Evolutionary conservation across 1,140 invertebrate genomes (phyloP), one percentile per base, ranked within the genome.

Genomic region (Gonioctena quinquepunctata): DNA sequence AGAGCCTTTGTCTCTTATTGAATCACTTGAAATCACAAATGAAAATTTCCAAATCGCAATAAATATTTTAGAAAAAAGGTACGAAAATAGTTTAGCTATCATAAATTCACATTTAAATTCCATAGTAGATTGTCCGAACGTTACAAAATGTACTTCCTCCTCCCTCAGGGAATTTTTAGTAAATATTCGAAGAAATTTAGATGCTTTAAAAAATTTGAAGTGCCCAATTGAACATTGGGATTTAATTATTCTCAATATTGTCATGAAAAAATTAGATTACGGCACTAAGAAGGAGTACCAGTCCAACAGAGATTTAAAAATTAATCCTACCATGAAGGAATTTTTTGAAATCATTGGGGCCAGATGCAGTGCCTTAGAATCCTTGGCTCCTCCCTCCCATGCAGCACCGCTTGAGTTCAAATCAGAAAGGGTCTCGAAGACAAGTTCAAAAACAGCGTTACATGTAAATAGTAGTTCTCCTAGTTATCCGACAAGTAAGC

Each of bases 21-120:
- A 57, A 8, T 21, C 50, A 19, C 27, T 66, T n/a, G 18, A 56
- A 11, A 13, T 66, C 54, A 66, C 52, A 13, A 11, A 66, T 28
- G 65, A 66, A 33, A 66, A 66, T 66, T 66, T 66, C 22, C 50
- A 66, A 28, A 57, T 66, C 13, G 65, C 52, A 27, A 16, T 56
- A n/a, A 28, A 57, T 57, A 66, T 57, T 23, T 16, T 66, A 22
- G 27, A 16, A 52, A 13, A 66, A 22, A 52, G 63, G 23, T 52
- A 66, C 26, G 8, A 66, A 27, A 66, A 66, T 52, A 18, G 18
- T 23, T 50, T 52, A 25, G 52, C 25, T 11, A 66, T 66, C 8
- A 27, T 56, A 16, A 66, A 33, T 27, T 27, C 18, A 8, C 27
- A 27, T 19, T 28, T 66, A 0, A 66, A 66, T 66, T 56, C 50